A percentile compares a stretch with the other conserved stretches of the same genome.
Conservation (phyloP, 2,797 vertebrate species). For the Notamacropus eugenii region DNA sequence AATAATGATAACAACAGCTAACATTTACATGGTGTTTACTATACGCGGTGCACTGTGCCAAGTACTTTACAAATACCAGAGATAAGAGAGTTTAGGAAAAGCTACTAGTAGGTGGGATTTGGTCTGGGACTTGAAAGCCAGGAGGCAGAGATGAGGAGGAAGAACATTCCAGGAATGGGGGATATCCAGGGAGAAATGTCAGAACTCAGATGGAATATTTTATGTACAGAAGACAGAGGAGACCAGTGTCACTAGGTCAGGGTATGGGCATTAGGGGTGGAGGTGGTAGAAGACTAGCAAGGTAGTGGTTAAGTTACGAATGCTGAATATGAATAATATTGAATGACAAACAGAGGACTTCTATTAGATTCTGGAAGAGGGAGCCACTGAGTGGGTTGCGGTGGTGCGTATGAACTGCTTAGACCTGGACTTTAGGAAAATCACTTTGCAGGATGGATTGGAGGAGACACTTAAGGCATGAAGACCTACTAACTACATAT, state of each 20-base stretch:
- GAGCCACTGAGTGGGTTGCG: neutral
- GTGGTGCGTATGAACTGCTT: neutral
- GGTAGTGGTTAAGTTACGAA: neutral
- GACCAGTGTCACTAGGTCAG: neutral
- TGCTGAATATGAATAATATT: neutral
- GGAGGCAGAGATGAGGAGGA: neutral
- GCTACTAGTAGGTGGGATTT: neutral
- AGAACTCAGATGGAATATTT: neutral
- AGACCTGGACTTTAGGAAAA: neutral
- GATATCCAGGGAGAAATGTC: neutral
- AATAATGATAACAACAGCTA: neutral
- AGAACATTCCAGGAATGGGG: neutral
- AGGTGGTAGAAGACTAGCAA: neutral
- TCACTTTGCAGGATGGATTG: neutral
- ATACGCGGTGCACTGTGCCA: neutral
- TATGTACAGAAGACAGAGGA: neutral
- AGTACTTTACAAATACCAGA: neutral
- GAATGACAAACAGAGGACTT: neutral
- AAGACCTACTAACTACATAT: neutral
- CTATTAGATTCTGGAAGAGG: neutral
- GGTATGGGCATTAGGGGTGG: neutral
- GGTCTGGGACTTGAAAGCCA: neutral
- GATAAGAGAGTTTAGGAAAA: neutral
- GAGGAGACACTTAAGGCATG: neutral
- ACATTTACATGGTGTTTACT: neutral